Evolutionary conservation across 2,113 vertebrate genomes (phyloP).

Genomic region (Hemiprocne comata): DNA sequence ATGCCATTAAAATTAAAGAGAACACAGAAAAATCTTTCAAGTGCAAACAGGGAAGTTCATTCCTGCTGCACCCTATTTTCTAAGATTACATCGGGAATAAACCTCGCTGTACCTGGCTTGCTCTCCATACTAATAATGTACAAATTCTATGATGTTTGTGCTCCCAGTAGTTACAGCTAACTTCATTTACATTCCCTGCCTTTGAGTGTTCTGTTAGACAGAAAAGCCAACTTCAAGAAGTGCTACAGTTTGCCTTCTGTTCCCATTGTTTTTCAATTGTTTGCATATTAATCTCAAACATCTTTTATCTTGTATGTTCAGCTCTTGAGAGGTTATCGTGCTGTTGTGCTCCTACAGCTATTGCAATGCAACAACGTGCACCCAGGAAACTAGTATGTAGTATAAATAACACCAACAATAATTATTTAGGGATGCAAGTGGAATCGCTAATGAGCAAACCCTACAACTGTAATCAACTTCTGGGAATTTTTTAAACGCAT

Average conservation of each 20-base stretch:
- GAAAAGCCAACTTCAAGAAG: conserved; percentile 5
- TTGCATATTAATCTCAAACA: conserved; percentile 35
- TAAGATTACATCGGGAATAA: conserved; percentile 7
- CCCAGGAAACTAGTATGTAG: not conserved
- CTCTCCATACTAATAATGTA: not conserved
- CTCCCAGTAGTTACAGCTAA: not conserved
- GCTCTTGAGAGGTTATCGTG: conserved; percentile 10
- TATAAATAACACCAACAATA: not conserved
- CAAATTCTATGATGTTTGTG: not conserved
- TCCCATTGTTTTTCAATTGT: conserved; percentile 1
- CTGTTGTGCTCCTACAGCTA: not conserved
- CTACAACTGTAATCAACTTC: not conserved
- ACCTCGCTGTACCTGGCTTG: not conserved
- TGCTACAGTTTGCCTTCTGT: not conserved
- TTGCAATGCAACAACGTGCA: not conserved
- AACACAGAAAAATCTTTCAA: conserved; percentile 56
- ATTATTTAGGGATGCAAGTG: not conserved
- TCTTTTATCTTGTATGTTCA: conserved; percentile 57
- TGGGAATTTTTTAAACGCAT: not conserved
- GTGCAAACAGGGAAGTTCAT: conserved; percentile 66
- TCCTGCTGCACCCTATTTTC: conserved; percentile 49
- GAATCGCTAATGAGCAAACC: not conserved
- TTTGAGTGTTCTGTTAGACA: not conserved
- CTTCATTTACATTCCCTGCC: not conserved
- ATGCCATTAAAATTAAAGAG: conserved; percentile 76